A percentile compares a stretch with the other conserved stretches of the same genome.
Evolutionary conservation across 2,797 vertebrate species (phyloP).

Genomic region (Loris lydekkerianus): DNA sequence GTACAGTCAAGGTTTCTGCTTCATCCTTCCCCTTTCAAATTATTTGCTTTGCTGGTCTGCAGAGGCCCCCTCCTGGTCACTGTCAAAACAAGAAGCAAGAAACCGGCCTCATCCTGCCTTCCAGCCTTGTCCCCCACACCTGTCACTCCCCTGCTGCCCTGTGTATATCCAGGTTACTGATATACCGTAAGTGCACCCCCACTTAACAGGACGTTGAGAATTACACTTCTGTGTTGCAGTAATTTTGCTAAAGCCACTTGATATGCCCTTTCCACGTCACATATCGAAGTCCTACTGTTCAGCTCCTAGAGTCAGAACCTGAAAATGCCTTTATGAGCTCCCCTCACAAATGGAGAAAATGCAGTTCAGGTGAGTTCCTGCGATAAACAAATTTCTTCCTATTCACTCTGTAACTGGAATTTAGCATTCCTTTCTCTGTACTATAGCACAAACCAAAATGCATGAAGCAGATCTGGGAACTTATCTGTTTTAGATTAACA

Average conservation of each 20-base stretch:
- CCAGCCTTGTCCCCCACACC: background rate
- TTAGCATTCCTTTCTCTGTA: too few species aligned
- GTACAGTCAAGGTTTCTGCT: background rate
- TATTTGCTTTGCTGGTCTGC: background rate
- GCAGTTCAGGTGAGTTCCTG: conserved; percentile 19
- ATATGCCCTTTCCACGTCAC: conserved; percentile 24
- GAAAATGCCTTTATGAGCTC: conserved; percentile 11
- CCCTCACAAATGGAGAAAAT: conserved; percentile 30
- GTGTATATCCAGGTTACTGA: background rate
- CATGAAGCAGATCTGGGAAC: too few species aligned
- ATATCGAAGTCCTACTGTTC: conserved; percentile 4
- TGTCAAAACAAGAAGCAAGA: background rate
- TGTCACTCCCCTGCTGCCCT: background rate
- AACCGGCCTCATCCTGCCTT: background rate
- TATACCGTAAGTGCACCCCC: background rate
- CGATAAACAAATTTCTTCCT: background rate
- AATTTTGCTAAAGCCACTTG: background rate
- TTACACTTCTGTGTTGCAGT: background rate
- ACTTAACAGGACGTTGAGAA: background rate
- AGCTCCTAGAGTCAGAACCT: background rate
- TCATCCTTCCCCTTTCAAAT: conserved; percentile 13
- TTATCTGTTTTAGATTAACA: too few species aligned
- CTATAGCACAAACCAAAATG: too few species aligned
- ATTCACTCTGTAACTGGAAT: too few species aligned
- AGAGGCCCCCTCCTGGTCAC: background rate